Conservation (phyloP, 2,113 vertebrate species). For the Hyla sarda region DNA sequence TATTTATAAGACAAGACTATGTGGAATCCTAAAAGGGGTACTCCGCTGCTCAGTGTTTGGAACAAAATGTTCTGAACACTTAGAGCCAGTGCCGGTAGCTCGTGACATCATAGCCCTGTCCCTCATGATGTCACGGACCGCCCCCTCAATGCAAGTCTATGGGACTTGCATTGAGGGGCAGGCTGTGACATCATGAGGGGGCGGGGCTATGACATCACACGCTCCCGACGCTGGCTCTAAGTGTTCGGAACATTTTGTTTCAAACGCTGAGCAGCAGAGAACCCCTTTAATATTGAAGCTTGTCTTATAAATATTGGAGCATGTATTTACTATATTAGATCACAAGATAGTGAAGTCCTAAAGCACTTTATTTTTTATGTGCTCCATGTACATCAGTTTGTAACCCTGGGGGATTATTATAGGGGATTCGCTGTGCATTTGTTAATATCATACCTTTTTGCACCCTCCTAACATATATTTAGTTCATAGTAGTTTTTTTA, state of each 20-base stretch:
- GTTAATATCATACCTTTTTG: neutral
- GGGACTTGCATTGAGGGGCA: no score
- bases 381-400: constrained; percentile 31
- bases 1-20: constrained; percentile 21
- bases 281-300: neutral
- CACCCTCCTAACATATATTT: neutral
- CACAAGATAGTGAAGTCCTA: neutral
- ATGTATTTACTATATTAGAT: neutral
- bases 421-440: neutral
- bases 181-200: no score
- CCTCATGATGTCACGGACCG: no score
- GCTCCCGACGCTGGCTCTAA: no score
- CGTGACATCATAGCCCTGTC: no score
- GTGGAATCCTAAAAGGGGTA: neutral
- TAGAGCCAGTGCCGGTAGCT: no score
- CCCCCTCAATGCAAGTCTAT: no score
- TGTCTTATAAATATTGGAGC: constrained; percentile 24
- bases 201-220: no score
- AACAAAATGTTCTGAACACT: no score
- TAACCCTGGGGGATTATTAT: neutral
- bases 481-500: neutral
- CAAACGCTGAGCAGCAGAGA: no score
- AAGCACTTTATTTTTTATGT: constrained; percentile 55
- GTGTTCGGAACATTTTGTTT: no score
- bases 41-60: no score